These are phyloP conservation scores for Daboia siamensis DNA, from an alignment of 2,113 vertebrate genomes.

Conservation along the genomic window DNA sequence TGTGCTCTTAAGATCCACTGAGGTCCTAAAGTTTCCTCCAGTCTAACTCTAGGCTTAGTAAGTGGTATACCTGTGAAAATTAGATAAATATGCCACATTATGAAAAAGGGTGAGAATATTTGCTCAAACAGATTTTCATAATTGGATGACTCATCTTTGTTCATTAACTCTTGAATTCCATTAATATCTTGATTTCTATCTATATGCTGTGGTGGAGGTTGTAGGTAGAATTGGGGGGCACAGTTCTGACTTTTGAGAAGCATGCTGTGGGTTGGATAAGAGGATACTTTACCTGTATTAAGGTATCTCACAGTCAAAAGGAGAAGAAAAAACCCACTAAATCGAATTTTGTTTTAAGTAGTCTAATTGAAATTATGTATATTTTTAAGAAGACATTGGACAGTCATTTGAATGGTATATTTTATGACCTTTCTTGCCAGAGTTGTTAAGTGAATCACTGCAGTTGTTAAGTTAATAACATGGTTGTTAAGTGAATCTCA, in stretches of 20 bases:
- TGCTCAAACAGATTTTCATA: neutral
- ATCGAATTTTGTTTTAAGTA: neutral
- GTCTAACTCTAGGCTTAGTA: neutral
- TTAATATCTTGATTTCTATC: neutral
- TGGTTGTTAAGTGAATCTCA: neutral
- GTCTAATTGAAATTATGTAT: neutral
- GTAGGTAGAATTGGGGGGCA: neutral
- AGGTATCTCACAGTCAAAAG: neutral
- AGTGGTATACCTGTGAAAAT: neutral
- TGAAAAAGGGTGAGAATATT: neutral
- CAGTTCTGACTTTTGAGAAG: neutral
- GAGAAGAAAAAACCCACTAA: neutral
- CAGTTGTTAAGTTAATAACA: neutral
- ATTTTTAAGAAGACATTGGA: neutral
- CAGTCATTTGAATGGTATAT: neutral
- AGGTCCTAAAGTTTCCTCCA: neutral
- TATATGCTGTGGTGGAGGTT: neutral
- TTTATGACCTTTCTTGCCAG: neutral
- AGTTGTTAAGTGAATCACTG: neutral
- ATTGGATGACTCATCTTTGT: neutral
- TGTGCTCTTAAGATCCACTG: neutral
- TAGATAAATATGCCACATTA: neutral
- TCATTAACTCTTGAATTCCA: neutral
- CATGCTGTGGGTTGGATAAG: neutral
- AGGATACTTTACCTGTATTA: neutral